Conservation (phyloP, 2,888 invertebrate genomes). For the Melanostoma mellinum region DNA sequence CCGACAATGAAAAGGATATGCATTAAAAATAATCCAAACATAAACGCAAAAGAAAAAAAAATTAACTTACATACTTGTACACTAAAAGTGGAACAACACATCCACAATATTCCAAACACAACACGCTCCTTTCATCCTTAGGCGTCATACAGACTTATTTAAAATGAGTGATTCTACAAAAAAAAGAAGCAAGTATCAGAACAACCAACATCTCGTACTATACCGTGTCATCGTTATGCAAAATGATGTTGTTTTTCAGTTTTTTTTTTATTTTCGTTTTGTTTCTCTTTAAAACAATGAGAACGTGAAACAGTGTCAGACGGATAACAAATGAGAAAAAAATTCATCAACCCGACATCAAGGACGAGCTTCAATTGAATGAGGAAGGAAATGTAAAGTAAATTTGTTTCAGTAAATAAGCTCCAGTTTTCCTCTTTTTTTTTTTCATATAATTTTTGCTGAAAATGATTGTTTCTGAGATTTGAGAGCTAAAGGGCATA, state of each 20-base stretch:
- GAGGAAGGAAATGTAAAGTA: constrained; percentile 31
- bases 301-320: constrained; percentile 54
- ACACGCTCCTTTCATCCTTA: constrained; percentile 36
- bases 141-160: constrained; percentile 51
- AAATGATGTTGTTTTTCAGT: constrained; percentile 46
- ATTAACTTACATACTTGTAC: constrained; percentile 42
- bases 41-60: constrained; percentile 15
- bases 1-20: constrained; percentile 27
- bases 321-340: constrained; percentile 52
- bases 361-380: constrained; percentile 53
- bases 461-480: constrained; percentile 26
- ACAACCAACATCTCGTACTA: constrained; percentile 1
- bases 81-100: constrained; percentile 42
- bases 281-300: constrained; percentile 36
- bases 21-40: constrained; percentile 48
- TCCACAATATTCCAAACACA: constrained; percentile 31
- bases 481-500: neutral
- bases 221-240: constrained; percentile 38
- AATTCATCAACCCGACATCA: constrained; percentile 50
- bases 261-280: too few species aligned
- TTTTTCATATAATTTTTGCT: neutral
- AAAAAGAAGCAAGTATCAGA: constrained; percentile 25
- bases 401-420: constrained; percentile 45
- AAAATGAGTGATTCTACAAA: constrained; percentile 61
- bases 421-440: neutral